Evolutionary conservation across 2,888 invertebrate genomes (phyloP).

Genomic region (Polydrusus cervinus): DNA sequence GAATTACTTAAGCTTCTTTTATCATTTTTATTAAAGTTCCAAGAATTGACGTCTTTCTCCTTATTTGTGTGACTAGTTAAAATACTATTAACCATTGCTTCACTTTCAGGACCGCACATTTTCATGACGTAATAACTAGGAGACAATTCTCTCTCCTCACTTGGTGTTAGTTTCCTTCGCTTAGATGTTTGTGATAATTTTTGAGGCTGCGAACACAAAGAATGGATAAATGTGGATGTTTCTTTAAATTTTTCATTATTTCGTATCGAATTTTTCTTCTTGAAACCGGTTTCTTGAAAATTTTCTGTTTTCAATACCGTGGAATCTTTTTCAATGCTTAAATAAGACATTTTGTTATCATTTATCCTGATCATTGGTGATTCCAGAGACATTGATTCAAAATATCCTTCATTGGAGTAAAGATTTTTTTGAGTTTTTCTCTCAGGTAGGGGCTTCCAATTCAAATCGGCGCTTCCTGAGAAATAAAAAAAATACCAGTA

Average conservation of each 20-base stretch:
- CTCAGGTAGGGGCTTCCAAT: not conserved
- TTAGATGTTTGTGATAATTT: not conserved
- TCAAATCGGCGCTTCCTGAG: too few species aligned
- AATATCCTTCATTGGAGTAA: slow-evolving; percentile 27
- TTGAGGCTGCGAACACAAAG: not conserved
- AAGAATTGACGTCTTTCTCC: too few species aligned
- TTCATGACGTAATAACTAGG: not conserved
- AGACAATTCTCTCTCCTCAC: slow-evolving; percentile 10
- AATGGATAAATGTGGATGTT: not conserved
- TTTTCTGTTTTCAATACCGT: not conserved
- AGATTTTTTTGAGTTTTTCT: slow-evolving; percentile 21
- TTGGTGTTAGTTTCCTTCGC: not conserved
- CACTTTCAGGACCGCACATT: slow-evolving; percentile 7
- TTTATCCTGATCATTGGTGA: not conserved
- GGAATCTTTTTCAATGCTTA: too few species aligned
- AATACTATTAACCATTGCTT: not conserved
- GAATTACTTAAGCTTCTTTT: too few species aligned
- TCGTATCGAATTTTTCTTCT: not conserved
- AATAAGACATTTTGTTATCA: too few species aligned
- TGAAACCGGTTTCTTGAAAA: not conserved
- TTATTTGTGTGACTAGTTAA: not conserved
- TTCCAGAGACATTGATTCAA: slow-evolving; percentile 13
- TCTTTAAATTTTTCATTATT: not conserved
- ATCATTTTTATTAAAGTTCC: too few species aligned
- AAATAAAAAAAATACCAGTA: too few species aligned